phyloP scores from a whole-genome alignment of 2,797 vertebrate species.

The Carduelis carduelis region DNA sequence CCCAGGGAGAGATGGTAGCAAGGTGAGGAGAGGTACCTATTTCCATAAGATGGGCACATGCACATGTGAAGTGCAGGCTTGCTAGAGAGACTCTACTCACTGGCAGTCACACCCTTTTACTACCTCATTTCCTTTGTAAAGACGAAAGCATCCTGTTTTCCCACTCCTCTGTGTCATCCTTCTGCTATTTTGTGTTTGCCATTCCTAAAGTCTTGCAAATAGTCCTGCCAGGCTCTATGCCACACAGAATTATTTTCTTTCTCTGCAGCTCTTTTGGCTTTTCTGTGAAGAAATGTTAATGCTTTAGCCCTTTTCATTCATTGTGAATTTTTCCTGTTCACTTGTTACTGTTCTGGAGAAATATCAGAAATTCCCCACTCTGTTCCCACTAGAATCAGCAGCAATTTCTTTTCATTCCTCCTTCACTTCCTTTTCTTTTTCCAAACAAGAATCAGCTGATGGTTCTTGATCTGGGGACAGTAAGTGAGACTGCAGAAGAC shows the following conservation, averaged over 20 bases:
- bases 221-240: background rate
- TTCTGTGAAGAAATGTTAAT: background rate
- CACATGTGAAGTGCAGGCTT: background rate
- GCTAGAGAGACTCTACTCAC: background rate
- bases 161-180: background rate
- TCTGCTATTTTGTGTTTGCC: background rate
- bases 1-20: slow-evolving; percentile 88
- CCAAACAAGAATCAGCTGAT: background rate
- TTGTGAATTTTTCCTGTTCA: background rate
- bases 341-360: background rate
- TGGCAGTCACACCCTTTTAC: background rate
- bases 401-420: background rate
- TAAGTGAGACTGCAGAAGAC: background rate
- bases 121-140: background rate
- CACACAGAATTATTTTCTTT: background rate
- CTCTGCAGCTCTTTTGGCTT: background rate
- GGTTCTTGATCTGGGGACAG: background rate
- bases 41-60: background rate
- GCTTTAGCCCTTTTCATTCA: background rate
- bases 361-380: background rate
- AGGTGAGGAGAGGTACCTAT: slow-evolving; percentile 76
- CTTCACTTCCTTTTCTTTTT: background rate
- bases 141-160: background rate
- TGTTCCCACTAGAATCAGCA: background rate
- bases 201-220: background rate